Evolutionary conservation across 2,113 vertebrate species (phyloP), one percentile per base, ranked within the genome.

Genomic region (Suricata suricatta): DNA sequence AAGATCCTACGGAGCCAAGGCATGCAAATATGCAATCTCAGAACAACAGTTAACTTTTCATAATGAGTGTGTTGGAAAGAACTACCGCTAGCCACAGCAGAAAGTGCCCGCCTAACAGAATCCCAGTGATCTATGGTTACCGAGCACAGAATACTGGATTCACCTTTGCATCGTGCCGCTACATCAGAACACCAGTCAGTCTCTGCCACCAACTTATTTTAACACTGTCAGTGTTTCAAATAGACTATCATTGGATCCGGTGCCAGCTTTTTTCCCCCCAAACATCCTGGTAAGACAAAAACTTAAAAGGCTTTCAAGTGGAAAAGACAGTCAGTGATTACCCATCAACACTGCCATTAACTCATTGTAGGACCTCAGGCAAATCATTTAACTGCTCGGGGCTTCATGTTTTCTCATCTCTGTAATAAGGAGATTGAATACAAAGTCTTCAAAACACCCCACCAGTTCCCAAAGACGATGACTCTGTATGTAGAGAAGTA

Each of bases 1-100:
- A 94, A 96, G 93, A 94, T 97, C 92, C 52, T 77, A 81, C 57
- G 38, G 79, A 74, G 92, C 90, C 96, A 96, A 88, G 1, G 31
- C 50, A 64, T 82, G 93, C 91, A 97, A 98, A 98, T 96, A 90
- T 25, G 87, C 92, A 92, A 88, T 90, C 96, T 93, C 74, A 57
- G 92, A 97, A 94, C 87, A 90, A 92, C 92, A 77, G 93, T 95
- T 92, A 41, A 92, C 87, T 96, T 90, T 96, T 92, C 25, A 41
- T 95, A 96, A 97, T 94, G 95, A 93, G 91, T 33, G 15, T 17
- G 44, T 16, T 81, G 71, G 83, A 76, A 76, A 57, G 90, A 81
- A 33, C 14, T 0, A 1, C 3, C 19, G n/a, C 0, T 4, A 81
- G 19, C 15, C 16, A 7, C 7, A 12, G 52, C 35, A 88, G 80